phyloP scores from a whole-genome alignment of 2,888 invertebrate species.

The Petrolisthes cinctipes region DNA sequence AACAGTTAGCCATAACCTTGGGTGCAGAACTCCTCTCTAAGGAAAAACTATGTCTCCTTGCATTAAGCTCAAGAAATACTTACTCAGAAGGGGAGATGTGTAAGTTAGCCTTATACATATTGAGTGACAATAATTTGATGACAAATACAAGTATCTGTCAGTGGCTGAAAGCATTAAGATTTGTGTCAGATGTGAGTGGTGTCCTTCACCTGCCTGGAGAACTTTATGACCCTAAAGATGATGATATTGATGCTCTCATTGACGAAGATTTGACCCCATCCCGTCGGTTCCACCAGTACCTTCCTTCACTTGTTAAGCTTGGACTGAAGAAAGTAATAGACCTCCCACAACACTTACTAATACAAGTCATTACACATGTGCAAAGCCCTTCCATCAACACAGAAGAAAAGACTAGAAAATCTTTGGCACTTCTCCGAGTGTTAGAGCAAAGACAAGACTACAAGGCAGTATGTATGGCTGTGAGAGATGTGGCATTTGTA shows the following conservation, averaged over 20 bases:
- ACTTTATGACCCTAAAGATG: conserved; percentile 33
- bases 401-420: conserved; percentile 11
- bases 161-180: background rate
- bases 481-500: conserved; percentile 20
- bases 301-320: conserved; percentile 9
- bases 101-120: conserved; percentile 20
- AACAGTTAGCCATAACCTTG: conserved; percentile 13
- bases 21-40: conserved; percentile 13
- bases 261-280: conserved; percentile 17
- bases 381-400: background rate
- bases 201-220: conserved; percentile 13
- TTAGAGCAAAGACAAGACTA: conserved; percentile 28
- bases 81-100: background rate
- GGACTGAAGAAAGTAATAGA: conserved; percentile 31
- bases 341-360: background rate
- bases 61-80: background rate
- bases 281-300: background rate
- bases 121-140: background rate
- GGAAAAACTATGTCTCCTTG: conserved; percentile 27
- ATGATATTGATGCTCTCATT: conserved; percentile 28
- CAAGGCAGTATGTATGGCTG: conserved; percentile 5
- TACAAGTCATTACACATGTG: background rate
- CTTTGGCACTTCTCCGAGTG: conserved; percentile 15
- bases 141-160: background rate
- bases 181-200: conserved; percentile 21